Conservation (phyloP, 1,140 invertebrate species). For the Aphelinus certus region DNA sequence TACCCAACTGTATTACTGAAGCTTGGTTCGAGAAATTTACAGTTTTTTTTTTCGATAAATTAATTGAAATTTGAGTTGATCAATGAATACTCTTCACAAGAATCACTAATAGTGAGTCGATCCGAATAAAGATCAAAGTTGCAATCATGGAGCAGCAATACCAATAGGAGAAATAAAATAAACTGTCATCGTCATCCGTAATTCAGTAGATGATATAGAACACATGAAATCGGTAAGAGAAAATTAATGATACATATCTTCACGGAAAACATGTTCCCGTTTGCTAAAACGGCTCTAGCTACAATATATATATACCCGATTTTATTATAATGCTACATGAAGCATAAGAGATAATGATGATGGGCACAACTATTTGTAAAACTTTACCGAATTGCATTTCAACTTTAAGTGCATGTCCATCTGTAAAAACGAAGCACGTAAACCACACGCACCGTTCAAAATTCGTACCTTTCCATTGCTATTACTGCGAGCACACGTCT, state of each 20-base stretch:
- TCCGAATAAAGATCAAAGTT: not conserved
- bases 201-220: constrained; percentile 9
- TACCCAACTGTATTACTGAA: too few relatives aligned
- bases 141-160: constrained; percentile 29
- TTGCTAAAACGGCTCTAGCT: constrained; percentile 22
- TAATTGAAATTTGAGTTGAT: too few relatives aligned
- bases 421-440: constrained; percentile 12
- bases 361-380: constrained; percentile 27
- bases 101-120: too few relatives aligned
- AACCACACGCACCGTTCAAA: not conserved
- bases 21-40: too few relatives aligned
- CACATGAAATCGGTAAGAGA: not conserved
- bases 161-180: not conserved
- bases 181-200: constrained; percentile 8
- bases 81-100: too few relatives aligned
- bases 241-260: constrained; percentile 36
- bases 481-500: too few relatives aligned
- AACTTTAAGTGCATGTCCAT: constrained; percentile 30
- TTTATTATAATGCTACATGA: constrained; percentile 15
- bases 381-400: constrained; percentile 28
- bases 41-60: too few relatives aligned
- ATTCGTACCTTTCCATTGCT: too few relatives aligned
- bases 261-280: not conserved
- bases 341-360: constrained; percentile 11
- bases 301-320: constrained; percentile 21